Percentiles rank a stretch among this genome's conserved stretches.
Conservation (phyloP, 2,113 vertebrate species). For the Pogona vitticeps region DNA sequence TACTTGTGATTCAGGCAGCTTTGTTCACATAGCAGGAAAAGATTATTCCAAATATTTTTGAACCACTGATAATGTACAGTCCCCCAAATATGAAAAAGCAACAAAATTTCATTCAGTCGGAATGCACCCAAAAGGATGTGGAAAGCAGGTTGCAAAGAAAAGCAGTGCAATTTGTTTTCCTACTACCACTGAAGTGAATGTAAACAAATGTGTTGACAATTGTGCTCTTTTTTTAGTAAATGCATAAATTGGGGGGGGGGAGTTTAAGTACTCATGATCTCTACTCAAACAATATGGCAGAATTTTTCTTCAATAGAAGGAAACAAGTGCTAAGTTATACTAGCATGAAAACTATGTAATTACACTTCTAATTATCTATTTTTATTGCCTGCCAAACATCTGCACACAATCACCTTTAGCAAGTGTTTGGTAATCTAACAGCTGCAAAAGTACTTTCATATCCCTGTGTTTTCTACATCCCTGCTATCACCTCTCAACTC, state of each 20-base stretch:
- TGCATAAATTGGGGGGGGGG: conserved; percentile 48
- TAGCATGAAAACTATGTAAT: conserved; percentile 63
- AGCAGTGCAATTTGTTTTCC: not conserved
- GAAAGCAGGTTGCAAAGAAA: not conserved
- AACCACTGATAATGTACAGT: not conserved
- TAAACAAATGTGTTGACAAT: conserved; percentile 1
- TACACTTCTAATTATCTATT: conserved; percentile 68
- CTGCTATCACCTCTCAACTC: not conserved
- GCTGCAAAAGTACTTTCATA: conserved; percentile 56
- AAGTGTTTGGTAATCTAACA: conserved; percentile 69
- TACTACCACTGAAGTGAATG: conserved; percentile 15
- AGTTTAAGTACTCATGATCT: conserved; percentile 50
- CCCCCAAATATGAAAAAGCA: not conserved
- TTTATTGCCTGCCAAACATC: conserved; percentile 62
- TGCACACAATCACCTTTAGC: conserved; percentile 64
- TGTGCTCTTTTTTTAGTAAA: conserved; percentile 35
- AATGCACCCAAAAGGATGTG: not conserved
- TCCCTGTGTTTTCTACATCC: not conserved
- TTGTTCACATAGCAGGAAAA: not conserved
- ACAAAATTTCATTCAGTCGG: not conserved
- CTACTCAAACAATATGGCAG: conserved; percentile 51
- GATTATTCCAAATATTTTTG: not conserved
- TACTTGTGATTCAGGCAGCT: not conserved
- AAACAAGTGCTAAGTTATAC: conserved; percentile 64
- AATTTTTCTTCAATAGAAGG: conserved; percentile 61